Conservation (phyloP, 2,888 invertebrate species). For the Allolobophora icterica region DNA sequence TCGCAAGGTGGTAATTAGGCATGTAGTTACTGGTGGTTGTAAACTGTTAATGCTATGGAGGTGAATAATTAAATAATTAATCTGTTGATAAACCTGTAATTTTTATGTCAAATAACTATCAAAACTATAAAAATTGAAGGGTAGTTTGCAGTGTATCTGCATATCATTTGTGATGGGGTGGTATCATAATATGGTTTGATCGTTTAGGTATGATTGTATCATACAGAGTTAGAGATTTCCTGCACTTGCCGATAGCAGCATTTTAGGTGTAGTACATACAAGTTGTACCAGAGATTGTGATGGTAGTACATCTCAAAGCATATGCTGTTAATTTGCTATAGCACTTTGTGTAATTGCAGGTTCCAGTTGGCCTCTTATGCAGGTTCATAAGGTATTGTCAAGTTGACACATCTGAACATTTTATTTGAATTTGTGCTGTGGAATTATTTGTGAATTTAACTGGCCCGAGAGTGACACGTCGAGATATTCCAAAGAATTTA, state of each 20-base stretch:
- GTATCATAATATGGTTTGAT: neutral
- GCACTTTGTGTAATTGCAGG: neutral
- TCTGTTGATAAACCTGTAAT: neutral
- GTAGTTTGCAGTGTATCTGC: neutral
- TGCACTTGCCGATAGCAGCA: neutral
- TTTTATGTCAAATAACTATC: neutral
- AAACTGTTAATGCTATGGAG: neutral
- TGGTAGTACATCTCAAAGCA: neutral
- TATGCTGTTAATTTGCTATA: no score
- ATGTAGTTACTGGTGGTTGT: neutral
- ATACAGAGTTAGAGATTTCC: neutral
- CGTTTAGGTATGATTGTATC: neutral
- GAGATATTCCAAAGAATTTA: conserved; percentile 17
- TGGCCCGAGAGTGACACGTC: neutral
- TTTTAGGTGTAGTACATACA: neutral
- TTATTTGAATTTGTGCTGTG: neutral
- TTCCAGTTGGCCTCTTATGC: neutral
- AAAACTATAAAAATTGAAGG: neutral
- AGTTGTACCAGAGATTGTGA: neutral
- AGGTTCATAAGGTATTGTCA: neutral
- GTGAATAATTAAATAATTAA: neutral
- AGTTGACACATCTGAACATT: neutral
- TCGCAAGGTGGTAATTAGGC: neutral
- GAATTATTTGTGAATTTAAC: neutral
- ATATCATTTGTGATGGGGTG: neutral